Evolutionary conservation across 2,113 vertebrate species (phyloP).

Genomic region (Eclectus roratus): DNA sequence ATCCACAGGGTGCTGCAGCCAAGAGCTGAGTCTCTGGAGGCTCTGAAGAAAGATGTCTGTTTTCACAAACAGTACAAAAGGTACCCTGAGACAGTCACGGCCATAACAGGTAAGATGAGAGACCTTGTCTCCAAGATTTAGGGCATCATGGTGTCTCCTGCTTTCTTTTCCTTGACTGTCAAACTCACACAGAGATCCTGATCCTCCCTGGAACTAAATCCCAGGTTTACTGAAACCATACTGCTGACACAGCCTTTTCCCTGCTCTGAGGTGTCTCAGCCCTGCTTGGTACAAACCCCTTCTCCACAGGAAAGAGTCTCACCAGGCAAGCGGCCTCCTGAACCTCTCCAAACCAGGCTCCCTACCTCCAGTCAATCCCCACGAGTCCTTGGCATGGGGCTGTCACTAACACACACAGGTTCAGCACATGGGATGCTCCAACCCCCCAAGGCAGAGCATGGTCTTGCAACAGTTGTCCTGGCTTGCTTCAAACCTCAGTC

Average conservation of each 20-base stretch:
- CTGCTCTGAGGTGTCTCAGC: not conserved
- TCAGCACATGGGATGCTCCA: not conserved
- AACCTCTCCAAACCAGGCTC: not conserved
- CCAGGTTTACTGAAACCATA: not conserved
- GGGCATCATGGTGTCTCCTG: not conserved
- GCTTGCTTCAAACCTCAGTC: not conserved
- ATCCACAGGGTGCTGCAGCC: not conserved
- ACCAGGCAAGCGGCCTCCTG: not conserved
- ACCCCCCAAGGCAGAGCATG: not conserved
- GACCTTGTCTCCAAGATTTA: not conserved
- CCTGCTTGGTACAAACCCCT: not conserved
- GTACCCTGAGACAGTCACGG: not conserved
- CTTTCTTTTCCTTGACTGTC: not conserved
- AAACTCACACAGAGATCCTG: not conserved
- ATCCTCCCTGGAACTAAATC: not conserved
- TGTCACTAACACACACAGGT: rapidly evolving
- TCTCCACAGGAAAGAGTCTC: not conserved
- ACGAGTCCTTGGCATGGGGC: rapidly evolving
- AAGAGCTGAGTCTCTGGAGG: not conserved
- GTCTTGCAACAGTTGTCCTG: not conserved
- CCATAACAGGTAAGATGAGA: not conserved
- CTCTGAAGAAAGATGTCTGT: not conserved
- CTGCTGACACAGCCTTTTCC: not conserved
- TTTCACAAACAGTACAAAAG: not conserved
- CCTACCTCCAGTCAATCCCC: not conserved